Base-by-base conservation (phyloP, 2,888 invertebrate genomes). In the Meiosimyza platycephala region DNA sequence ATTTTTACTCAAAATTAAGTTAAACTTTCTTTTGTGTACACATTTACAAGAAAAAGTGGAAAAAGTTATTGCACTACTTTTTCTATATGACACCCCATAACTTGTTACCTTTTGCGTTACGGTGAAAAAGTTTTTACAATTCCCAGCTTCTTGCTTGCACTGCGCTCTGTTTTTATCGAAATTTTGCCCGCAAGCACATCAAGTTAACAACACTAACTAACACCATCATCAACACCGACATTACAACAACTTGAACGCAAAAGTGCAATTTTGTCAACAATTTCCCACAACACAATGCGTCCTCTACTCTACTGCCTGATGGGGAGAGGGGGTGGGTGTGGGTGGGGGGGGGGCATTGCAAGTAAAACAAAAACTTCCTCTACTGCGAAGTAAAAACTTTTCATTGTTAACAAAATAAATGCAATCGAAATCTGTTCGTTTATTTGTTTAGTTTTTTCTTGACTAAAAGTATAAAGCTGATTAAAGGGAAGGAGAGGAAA, bases 391-490 rank as follows among this genome's bases (percentile, higher is more conserved):
- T 13, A 60, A 15, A 33, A 60, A 60, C 59, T 60, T 60, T 60
- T 60, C 28, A 60, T 60, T 60, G 59, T 60, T 60, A 60, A 60
- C 28, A 60, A 18, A 60, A 60, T 60, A 60, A 60, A 60, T 18
- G 22, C 28, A 18, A 60, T 60, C 28, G 59, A 60, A 60, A 60
- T 60, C 59, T 28, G 59, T 60, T 18, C 59, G 22, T 60, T 60
- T 60, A 60, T 60, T 28, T 60, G 22, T 22, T 22, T 11, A 11
- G 18, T 12, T 22, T 55, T 54, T 18, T 54, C 54, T 54, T 12
- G 6, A n/a, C 6, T 18, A 16, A n/a, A 16, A 54, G n/a, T 54
- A 6, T 54, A n/a, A 18, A 22, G n/a, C 22, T 22, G n/a, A 16
- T 22, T 55, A 16, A 11, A 11, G n/a, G 16, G 18, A 11, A 11